These are phyloP conservation scores for Zosterops pallidus DNA, from an alignment of 2,113 vertebrate genomes.

Conservation along the genomic window DNA sequence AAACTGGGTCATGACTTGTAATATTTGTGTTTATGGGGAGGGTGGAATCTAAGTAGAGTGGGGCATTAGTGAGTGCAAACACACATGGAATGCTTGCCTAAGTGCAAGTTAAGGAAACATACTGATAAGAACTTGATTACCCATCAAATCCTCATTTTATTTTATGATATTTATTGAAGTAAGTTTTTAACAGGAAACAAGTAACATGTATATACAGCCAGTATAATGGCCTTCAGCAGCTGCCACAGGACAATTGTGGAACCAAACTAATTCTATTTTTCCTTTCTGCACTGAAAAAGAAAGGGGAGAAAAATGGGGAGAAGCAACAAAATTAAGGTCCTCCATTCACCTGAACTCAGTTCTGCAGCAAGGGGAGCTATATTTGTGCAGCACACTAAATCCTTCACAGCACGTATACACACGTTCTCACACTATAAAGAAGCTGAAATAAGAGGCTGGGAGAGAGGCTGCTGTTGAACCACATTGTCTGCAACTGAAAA, in stretches of 20 bases:
- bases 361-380: neutral
- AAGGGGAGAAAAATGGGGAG: neutral
- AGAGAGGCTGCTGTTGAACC: neutral
- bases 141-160: neutral
- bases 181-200: neutral
- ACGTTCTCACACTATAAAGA: neutral
- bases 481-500: neutral
- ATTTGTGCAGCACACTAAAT: neutral
- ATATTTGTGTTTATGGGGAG: neutral
- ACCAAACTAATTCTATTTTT: neutral
- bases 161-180: neutral
- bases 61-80: neutral
- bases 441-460: neutral
- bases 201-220: neutral
- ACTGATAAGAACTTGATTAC: neutral
- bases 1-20: neutral
- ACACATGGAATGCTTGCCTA: neutral
- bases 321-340: neutral
- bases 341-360: neutral
- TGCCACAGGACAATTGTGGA: neutral
- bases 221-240: neutral
- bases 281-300: neutral
- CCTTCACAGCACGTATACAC: neutral
- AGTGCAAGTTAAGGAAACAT: neutral
- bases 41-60: accelerated